Percentiles rank a stretch among this genome's conserved stretches.
phyloP scores from a whole-genome alignment of 2,888 invertebrate species.

The Hoplodrina blanda region DNA sequence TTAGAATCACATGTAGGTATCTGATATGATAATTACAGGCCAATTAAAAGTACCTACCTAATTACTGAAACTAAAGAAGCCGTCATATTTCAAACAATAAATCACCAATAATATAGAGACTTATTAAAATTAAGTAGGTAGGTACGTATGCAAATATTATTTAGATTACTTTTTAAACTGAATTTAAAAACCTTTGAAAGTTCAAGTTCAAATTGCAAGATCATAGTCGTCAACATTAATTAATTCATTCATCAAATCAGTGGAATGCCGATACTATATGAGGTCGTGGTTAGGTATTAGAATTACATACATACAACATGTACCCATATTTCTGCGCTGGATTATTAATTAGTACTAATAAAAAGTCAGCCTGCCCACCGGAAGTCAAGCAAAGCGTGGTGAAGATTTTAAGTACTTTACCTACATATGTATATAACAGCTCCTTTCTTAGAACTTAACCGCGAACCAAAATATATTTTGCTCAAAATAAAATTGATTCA shows the following conservation, averaged over 20 bases:
- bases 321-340: no score
- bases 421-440: no score
- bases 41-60: no score
- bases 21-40: no score
- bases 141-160: constrained; percentile 12
- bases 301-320: no score
- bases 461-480: constrained; percentile 2
- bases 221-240: constrained; percentile 10
- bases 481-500: not conserved
- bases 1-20: no score
- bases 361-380: not conserved
- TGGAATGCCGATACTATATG: not conserved
- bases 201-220: constrained; percentile 17
- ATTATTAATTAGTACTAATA: no score
- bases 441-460: not conserved
- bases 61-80: no score
- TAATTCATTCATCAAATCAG: not conserved
- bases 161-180: constrained; percentile 23
- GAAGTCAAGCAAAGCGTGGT: not conserved
- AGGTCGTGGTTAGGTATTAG: no score
- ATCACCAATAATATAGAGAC: no score
- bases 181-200: constrained; percentile 25
- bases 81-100: no score
- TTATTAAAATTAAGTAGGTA: not conserved
- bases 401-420: not conserved